A percentile compares a stretch with the other conserved stretches of the same genome.
These are phyloP conservation scores for Arge pagana DNA, from an alignment of 2,888 invertebrate species.

Conservation along the genomic window DNA sequence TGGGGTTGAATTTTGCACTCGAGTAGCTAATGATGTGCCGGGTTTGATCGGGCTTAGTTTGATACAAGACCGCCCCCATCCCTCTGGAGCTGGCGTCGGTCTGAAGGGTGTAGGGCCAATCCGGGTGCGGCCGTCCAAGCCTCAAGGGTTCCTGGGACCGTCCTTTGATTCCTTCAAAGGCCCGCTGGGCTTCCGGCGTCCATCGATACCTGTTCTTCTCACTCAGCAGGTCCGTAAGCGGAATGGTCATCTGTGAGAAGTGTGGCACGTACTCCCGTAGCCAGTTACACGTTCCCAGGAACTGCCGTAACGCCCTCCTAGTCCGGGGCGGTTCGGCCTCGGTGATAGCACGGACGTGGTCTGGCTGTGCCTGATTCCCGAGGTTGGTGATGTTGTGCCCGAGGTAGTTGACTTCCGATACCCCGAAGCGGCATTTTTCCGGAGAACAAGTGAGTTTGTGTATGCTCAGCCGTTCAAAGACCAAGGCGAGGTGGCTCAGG, in stretches of 20 bases:
- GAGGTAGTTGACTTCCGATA: conserved; percentile 18
- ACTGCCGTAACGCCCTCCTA: conserved; percentile 26
- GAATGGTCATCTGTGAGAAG: conserved; percentile 30
- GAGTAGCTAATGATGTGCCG: conserved; percentile 29
- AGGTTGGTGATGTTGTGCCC: conserved; percentile 21
- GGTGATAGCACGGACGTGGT: conserved; percentile 7
- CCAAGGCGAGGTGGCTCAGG: conserved; percentile 27
- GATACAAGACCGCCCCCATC: conserved; percentile 36
- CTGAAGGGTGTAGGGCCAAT: conserved; percentile 31
- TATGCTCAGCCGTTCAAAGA: conserved; percentile 30
- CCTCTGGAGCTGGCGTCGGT: conserved; percentile 34
- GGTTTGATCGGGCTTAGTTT: conserved; percentile 17
- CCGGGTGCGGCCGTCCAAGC: conserved; percentile 30
- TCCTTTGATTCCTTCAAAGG: conserved; percentile 23
- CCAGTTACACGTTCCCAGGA: conserved; percentile 37
- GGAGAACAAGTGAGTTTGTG: conserved; percentile 25
- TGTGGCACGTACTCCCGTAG: conserved; percentile 36
- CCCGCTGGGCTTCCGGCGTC: conserved; percentile 7
- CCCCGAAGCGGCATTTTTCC: conserved; percentile 29
- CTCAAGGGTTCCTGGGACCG: conserved; percentile 25
- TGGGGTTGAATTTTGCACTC: conserved; percentile 29
- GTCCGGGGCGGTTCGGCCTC: not conserved
- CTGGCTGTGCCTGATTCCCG: conserved; percentile 13
- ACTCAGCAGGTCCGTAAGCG: conserved; percentile 32
- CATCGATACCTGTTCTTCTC: conserved; percentile 4